These are phyloP conservation scores for Oxystoma pomonae DNA, from an alignment of 2,888 invertebrate species.

Conservation along the genomic window DNA sequence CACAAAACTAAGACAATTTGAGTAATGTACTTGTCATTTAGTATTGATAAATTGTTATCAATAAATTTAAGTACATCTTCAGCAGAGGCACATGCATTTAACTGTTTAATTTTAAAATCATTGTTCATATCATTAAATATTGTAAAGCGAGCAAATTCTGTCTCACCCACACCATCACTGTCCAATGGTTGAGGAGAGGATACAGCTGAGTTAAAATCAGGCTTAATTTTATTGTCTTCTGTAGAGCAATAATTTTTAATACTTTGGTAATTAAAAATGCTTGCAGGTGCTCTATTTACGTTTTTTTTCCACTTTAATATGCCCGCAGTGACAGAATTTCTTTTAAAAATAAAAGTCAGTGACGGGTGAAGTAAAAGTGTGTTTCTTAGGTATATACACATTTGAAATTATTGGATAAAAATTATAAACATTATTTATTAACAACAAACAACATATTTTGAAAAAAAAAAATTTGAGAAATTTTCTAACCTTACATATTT, in stretches of 20 bases:
- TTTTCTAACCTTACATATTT: too few species aligned
- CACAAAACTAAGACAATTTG: conserved; percentile 43
- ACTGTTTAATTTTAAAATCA: conserved; percentile 35
- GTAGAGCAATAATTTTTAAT: neutral
- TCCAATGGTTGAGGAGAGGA: neutral
- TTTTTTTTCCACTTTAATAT: neutral
- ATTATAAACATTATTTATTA: too few species aligned
- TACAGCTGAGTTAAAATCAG: neutral
- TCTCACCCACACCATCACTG: neutral
- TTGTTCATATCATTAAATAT: conserved; percentile 29
- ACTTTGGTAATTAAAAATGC: neutral
- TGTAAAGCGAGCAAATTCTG: neutral
- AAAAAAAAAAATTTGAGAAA: too few species aligned
- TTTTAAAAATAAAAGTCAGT: neutral
- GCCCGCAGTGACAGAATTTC: neutral
- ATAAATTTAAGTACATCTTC: conserved; percentile 43
- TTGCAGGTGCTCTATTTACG: neutral
- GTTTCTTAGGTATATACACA: neutral
- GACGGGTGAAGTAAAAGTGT: neutral
- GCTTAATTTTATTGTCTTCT: neutral
- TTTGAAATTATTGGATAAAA: too few species aligned
- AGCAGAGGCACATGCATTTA: conserved; percentile 41
- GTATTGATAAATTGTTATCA: conserved; percentile 30
- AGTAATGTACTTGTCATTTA: conserved; percentile 27
- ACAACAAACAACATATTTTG: too few species aligned